A percentile compares a stretch with the other conserved stretches of the same genome.
phyloP scores from a whole-genome alignment of 1,140 invertebrate species.

The Arctopsyche grandis region DNA sequence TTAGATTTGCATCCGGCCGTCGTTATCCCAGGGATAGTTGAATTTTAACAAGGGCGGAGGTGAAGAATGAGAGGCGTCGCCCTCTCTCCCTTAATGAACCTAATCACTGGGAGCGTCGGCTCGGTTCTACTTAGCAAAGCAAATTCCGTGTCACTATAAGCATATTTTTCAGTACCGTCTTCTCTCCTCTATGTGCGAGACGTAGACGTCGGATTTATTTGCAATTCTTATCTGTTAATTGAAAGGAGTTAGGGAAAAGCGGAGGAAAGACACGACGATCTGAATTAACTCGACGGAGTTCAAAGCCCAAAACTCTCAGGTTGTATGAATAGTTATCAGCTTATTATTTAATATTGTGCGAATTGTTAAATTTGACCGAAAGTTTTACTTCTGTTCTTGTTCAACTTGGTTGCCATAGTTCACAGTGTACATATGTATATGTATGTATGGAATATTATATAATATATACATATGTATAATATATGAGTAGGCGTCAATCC shows the following conservation, averaged over 20 bases:
- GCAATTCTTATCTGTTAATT: slow-evolving; percentile 5
- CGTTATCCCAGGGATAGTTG: not conserved
- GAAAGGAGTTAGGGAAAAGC: not conserved
- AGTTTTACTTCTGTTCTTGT: too few relatives aligned
- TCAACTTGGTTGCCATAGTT: too few relatives aligned
- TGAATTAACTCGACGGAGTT: too few relatives aligned
- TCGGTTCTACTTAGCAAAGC: slow-evolving; percentile 14
- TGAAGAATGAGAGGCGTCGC: slow-evolving; percentile 18
- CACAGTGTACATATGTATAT: too few relatives aligned
- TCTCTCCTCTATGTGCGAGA: not conserved
- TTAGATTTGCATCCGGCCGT: slow-evolving; percentile 19
- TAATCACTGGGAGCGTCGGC: not conserved
- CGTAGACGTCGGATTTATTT: not conserved
- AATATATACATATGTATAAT: too few relatives aligned
- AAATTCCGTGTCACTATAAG: not conserved
- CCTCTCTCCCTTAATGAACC: not conserved
- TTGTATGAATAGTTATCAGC: too few relatives aligned
- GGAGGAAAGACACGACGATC: too few relatives aligned
- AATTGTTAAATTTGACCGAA: too few relatives aligned
- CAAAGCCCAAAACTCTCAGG: too few relatives aligned
- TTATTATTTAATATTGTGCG: too few relatives aligned
- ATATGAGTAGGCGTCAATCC: too few relatives aligned
- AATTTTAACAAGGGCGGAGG: slow-evolving; percentile 6
- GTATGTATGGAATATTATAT: too few relatives aligned
- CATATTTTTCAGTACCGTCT: not conserved